A percentile compares a stretch with the other conserved stretches of the same genome.
phyloP scores from a whole-genome alignment of 2,888 invertebrate species.

The Callinectes sapidus region DNA sequence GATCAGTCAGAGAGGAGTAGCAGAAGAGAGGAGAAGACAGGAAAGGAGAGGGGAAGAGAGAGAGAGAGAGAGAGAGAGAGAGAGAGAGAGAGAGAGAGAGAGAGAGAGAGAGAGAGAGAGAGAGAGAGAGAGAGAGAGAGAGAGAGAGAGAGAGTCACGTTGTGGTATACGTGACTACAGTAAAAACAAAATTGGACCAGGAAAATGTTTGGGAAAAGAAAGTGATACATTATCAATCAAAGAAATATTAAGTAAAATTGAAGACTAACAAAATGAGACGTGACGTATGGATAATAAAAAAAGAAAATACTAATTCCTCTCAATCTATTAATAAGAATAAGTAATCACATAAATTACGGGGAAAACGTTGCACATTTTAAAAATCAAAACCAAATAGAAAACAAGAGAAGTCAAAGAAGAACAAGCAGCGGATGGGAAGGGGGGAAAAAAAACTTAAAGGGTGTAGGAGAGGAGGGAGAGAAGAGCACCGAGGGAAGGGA shows the following conservation, averaged over 20 bases:
- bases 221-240: not conserved
- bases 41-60: not conserved
- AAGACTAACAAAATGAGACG: too few relatives aligned
- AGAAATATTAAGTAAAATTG: not conserved
- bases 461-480: not conserved
- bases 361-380: not conserved
- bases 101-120: conserved; percentile 12
- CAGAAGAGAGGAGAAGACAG: not conserved
- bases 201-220: not conserved
- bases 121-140: conserved; percentile 2
- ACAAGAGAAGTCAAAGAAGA: not conserved
- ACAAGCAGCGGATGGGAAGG: not conserved
- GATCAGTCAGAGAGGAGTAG: not conserved
- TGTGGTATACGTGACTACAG: not conserved
- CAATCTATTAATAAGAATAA: not conserved
- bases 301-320: not conserved
- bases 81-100: too few relatives aligned
- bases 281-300: not conserved
- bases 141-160: not conserved
- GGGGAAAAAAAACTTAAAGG: not conserved
- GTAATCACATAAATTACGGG: not conserved
- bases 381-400: not conserved
- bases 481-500: not conserved
- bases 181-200: not conserved
- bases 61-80: too few relatives aligned